Percentiles rank a stretch among this genome's conserved stretches.
Evolutionary conservation across 2,797 vertebrate species (phyloP).

Genomic region (Chaetodon trifasciatus): DNA sequence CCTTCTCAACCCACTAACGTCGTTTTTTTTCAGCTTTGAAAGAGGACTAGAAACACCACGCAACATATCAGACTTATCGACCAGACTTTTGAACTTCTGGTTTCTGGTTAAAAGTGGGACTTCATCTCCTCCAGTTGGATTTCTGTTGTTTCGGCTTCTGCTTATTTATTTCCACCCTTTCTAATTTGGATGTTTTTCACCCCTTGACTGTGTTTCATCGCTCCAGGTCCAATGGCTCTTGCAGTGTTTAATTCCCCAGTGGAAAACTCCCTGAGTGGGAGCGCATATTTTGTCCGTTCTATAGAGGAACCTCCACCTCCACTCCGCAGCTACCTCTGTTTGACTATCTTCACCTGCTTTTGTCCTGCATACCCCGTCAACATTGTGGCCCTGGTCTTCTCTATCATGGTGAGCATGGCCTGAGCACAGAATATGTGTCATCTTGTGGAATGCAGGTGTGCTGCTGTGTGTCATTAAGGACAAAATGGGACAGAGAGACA

Average conservation of each 20-base stretch:
- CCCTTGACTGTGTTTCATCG: constrained; percentile 2
- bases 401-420: constrained; percentile 89
- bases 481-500: constrained; percentile 1
- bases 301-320: constrained; percentile 80
- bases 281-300: constrained; percentile 80
- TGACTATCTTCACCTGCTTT: constrained; percentile 92
- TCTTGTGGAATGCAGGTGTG: neutral
- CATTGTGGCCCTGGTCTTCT: constrained; percentile 92
- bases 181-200: constrained; percentile 10
- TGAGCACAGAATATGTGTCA: neutral
- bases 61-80: constrained; percentile 7
- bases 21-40: constrained; percentile 27
- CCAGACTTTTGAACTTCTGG: constrained; percentile 1
- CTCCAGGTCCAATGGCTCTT: constrained; percentile 73
- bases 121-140: constrained; percentile 19
- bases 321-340: constrained; percentile 88
- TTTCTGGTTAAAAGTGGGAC: constrained; percentile 15
- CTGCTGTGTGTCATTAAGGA: neutral
- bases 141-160: neutral
- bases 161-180: constrained; percentile 5
- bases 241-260: constrained; percentile 75
- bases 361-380: constrained; percentile 95
- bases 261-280: constrained; percentile 82
- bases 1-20: constrained; percentile 40
- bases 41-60: constrained; percentile 31